Evolutionary conservation across 2,797 vertebrate species (phyloP), one percentile per base, ranked within the genome.

Genomic region (Sebastes elongatus): DNA sequence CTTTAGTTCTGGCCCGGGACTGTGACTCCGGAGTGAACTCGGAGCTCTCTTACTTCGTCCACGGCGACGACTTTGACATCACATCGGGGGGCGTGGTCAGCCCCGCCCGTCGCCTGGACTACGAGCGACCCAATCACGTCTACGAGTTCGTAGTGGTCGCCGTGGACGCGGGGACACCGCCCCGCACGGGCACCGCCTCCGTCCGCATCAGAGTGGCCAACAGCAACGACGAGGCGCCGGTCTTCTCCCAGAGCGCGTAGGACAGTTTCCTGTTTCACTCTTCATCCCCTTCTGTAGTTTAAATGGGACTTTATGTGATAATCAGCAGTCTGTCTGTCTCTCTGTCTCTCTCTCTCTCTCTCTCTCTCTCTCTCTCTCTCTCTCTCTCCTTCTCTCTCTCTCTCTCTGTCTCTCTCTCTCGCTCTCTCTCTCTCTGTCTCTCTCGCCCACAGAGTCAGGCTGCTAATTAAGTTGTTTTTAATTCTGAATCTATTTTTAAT

Each of bases 101-200:
- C 93, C 94, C 97, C 23, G 95, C 93, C 77, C 95, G 91, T 72
- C 93, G 89, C 57, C 94, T 98, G 75, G 95, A 98, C 94, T 97
- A 96, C 49, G 97, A 98, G 90, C 92, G 95, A 57, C 92, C 95
- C 70, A 97, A 97, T 90, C 97, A 97, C 79, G 93, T 96, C 92
- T 98, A 98, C 6, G 97, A 98, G 92, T 98, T 97, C 23, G 95
- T 96, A 76, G 96, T 97, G 83, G 94, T 97, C 1, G 97, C 97
- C 0, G 96, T 97, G 71, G 97, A 98, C 23, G 95, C 91, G 23
- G 97, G 97, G 35, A 90, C 85, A 0, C 96, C 96, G 0, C 92
- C 97, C 16, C 96, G 94, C 33, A 98, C 97, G 0, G 97, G 97
- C 68, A 97, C 97, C 0, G 96, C 97, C 1, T 97, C 96, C 0